Base-by-base conservation (phyloP, 1,140 invertebrate species). In the Wasmannia auropunctata region DNA sequence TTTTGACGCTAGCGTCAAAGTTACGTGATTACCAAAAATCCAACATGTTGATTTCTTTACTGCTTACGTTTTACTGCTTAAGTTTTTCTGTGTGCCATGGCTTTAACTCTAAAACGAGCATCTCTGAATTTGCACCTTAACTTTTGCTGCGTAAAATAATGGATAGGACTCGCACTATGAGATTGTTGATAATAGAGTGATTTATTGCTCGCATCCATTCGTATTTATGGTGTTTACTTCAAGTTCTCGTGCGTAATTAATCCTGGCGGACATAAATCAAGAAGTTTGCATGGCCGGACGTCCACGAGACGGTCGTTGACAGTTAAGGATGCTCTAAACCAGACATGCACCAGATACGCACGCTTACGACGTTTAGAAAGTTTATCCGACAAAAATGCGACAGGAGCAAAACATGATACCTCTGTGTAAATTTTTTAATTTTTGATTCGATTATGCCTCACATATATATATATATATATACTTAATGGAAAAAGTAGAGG, bases 201-300 rank as follows among this genome's bases (percentile, higher is more conserved):
- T 83, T 74, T 60, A 60, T 74, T 58, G 11, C 54, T 46, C 22
- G 37, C 14, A 60, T 74, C 58, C 31, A 74, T 40, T 72, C 14
- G 10, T 72, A 70, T 58, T 74, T 83, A 74, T 34, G 51, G 19
- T 10, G 8, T 58, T 72, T 54, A 11, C 51, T 58, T 34, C 11
- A 72, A 56, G 5, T 56, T 83, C 11, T 40, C 49, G 8, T 8
- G 25, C 46, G 25, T 74, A 83, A 83, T 83, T 58, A 83, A 83
- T 83, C 28, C 28, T 34, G 37, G 11, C 14, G 37, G 11, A 43
- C n/a, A 40, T 83, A 83, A 83, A 83, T 83, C 67, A 83, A 46
- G 37, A 74, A 83, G 49, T 83, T 83, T 43, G 51, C 19, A 22
- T 14, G 3, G 19, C 56, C 28, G 67, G 25, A 43, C 40, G 4